Evolutionary conservation across 2,113 vertebrate species (phyloP).

Genomic region (Natator depressus): DNA sequence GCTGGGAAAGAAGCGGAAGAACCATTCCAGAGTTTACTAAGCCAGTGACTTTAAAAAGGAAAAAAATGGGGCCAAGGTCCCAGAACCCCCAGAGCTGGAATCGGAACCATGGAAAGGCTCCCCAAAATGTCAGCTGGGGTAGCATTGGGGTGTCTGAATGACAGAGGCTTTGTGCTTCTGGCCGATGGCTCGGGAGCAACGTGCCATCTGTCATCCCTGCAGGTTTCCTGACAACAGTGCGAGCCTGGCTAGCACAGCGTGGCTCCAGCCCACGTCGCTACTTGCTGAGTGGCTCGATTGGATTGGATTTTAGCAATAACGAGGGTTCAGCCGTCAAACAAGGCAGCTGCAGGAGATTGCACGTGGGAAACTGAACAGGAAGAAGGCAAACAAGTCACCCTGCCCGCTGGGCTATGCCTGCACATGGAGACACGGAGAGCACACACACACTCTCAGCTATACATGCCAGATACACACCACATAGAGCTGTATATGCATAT

Average conservation of each 20-base stretch:
- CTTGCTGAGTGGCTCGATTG: neutral
- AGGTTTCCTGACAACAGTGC: neutral
- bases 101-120: neutral
- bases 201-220: neutral
- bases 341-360: neutral
- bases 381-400: neutral
- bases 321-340: neutral
- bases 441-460: neutral
- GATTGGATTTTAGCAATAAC: neutral
- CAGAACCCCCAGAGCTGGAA: neutral
- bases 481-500: neutral
- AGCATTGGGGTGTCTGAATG: too few relatives aligned
- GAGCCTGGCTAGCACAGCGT: neutral
- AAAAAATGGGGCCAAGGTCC: neutral
- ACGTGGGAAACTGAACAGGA: neutral
- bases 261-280: neutral
- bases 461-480: neutral
- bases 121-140: neutral
- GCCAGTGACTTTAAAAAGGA: neutral
- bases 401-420: neutral
- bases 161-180: neutral
- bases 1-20: neutral
- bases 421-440: neutral
- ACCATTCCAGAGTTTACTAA: neutral
- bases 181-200: neutral